Conservation (phyloP, 2,797 vertebrate genomes). For the Chaetophractus vellerosus region DNA sequence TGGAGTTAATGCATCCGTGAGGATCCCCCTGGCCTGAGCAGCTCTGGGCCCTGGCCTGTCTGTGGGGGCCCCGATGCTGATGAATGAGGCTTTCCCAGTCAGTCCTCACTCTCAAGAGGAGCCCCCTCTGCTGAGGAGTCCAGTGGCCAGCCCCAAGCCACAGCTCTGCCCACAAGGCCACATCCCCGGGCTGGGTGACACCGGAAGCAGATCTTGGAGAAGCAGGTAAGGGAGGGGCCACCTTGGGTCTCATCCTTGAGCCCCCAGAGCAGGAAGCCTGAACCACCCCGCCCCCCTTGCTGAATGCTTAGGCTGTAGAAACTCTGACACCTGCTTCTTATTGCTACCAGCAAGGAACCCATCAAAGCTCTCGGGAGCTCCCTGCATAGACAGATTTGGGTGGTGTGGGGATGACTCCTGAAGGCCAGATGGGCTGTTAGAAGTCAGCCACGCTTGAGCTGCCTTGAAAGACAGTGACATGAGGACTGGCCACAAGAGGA, state of each 20-base stretch:
- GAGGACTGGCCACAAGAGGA: background rate
- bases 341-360: background rate
- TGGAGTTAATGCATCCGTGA: background rate
- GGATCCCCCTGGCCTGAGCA: background rate
- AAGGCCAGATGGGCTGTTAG: background rate
- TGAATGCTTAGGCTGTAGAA: background rate
- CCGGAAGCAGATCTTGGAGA: background rate
- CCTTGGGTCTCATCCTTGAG: background rate
- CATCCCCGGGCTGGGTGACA: background rate
- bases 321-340: background rate
- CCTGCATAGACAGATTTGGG: background rate
- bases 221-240: background rate
- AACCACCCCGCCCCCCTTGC: background rate
- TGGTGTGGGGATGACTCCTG: background rate
- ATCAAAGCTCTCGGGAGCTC: background rate
- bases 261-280: background rate
- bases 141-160: background rate
- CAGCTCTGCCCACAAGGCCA: background rate
- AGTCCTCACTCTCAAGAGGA: slow-evolving; percentile 51
- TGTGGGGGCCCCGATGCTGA: slow-evolving; percentile 61
- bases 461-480: background rate
- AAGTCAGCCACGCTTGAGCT: background rate
- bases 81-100: slow-evolving; percentile 73
- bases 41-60: slow-evolving; percentile 52
- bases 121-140: slow-evolving; percentile 56